Base-by-base conservation (phyloP, 2,113 vertebrate species). In the Carassius gibelio region DNA sequence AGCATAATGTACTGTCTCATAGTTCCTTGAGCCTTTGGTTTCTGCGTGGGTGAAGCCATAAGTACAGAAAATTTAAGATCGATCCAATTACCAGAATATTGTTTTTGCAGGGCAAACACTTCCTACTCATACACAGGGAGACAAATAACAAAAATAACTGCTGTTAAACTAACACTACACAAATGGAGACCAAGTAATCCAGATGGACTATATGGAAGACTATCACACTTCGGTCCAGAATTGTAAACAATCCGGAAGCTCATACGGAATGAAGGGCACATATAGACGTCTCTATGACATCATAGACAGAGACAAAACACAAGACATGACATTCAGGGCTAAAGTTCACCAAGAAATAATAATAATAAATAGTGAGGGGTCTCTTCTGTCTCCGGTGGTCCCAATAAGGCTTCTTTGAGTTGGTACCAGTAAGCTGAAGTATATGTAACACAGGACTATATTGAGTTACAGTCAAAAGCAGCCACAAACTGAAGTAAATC, bases 121-220 rank as follows among this genome's bases (percentile, higher is more conserved):
- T 77, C 26, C 50, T n/a, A 61, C n/a, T 80, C 38, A 8, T 64
- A 59, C 77, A 64, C 38, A 45, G 36, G n/a, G 38, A 64, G 21
- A 48, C n/a, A 30, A 81, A 30, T 38, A 79, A 79, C 34, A 61
- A 69, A 36, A 69, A 48, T 19, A 81, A 81, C 62, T 42, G 36
- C 38, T 48, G 78, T 81, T 9, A 48, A 81, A 81, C 62, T 69
- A 34, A 64, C 42, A 26, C 8, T 26, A 38, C 78, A 66, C 59
- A 77, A 77, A 59, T 77, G 34, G 66, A 69, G 66, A 38, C 66
- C 34, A 17, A 69, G 15, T 71, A 21, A 21, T 21, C 17, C 68
- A 21, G 34, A 71, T 69, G 15, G 76, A 76, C 23, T 38, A 55
- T 68, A 81, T 23, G 76, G 84, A 88, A 84, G 87, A 88, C 84